Evolutionary conservation across 2,888 invertebrate species (phyloP), one percentile per base, ranked within the genome.

Genomic region (Liopterus haemorrhoidalis): DNA sequence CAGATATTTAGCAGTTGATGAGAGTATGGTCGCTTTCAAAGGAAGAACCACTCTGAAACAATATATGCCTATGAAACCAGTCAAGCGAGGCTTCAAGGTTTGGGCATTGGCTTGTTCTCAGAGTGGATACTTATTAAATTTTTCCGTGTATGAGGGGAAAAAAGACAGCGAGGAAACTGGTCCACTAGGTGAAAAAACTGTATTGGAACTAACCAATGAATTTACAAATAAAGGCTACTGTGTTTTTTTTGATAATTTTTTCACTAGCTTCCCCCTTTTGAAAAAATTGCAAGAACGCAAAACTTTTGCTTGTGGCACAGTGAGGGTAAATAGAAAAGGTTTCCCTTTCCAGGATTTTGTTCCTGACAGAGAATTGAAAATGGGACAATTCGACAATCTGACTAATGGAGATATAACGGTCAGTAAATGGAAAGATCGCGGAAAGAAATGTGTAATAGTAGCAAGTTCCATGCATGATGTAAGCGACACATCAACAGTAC

Each of bases 171-270:
- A n/a, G n/a, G n/a, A n/a, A n/a, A n/a, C n/a, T n/a, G n/a, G n/a
- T n/a, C n/a, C n/a, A n/a, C n/a, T n/a, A n/a, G n/a, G n/a, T n/a
- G n/a, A n/a, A n/a, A n/a, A n/a, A n/a, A n/a, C n/a, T n/a, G n/a
- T n/a, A n/a, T n/a, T n/a, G n/a, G n/a, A n/a, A n/a, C n/a, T n/a
- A n/a, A n/a, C n/a, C n/a, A n/a, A n/a, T n/a, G n/a, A n/a, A n/a
- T n/a, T n/a, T n/a, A n/a, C n/a, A n/a, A n/a, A n/a, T n/a, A n/a
- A n/a, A 38, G 54, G 57, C 20, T 57, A 50, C 47, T 56, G 53
- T 30, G 30, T 58, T 5, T 59, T 51, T 49, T 60, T 61, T 50
- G 59, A 58, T 42, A 56, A 54, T 42, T 59, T 57, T 53, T 61
- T 59, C 43, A 50, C 57, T 8, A 49, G 46, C 46, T 49, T 58